phyloP scores from a whole-genome alignment of 2,888 invertebrate genomes.

The Uloborus plumipes region DNA sequence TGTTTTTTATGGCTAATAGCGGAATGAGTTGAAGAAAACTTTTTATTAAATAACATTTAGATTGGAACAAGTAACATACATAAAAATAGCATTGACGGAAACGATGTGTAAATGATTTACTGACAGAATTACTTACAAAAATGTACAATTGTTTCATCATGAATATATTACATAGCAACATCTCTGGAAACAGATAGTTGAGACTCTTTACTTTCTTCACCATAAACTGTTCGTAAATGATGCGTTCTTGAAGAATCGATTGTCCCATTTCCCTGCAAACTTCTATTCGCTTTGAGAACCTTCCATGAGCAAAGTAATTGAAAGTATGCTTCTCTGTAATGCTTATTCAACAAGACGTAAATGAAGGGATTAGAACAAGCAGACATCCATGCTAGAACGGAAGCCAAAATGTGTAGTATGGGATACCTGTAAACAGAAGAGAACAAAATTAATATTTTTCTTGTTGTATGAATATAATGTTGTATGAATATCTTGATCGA shows the following conservation, averaged over 20 bases:
- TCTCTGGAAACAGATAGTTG: conserved; percentile 14
- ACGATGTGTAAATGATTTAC: no score
- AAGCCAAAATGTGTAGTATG: conserved; percentile 84
- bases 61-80: no score
- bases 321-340: conserved; percentile 77
- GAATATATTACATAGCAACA: neutral
- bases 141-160: no score
- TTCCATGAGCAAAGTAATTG: conserved; percentile 66
- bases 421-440: conserved; percentile 73
- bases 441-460: neutral
- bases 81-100: no score
- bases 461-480: neutral
- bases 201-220: conserved; percentile 23
- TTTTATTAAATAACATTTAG: no score
- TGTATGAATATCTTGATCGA: no score
- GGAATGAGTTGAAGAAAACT: no score
- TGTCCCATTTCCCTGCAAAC: conserved; percentile 16
- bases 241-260: conserved; percentile 19
- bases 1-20: no score
- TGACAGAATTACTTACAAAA: no score
- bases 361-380: conserved; percentile 91
- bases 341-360: conserved; percentile 89
- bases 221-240: conserved; percentile 19
- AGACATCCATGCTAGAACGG: conserved; percentile 90
- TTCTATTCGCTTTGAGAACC: neutral